Evolutionary conservation across 2,113 vertebrate genomes (phyloP).

Genomic region (Lutjanus erythropterus): DNA sequence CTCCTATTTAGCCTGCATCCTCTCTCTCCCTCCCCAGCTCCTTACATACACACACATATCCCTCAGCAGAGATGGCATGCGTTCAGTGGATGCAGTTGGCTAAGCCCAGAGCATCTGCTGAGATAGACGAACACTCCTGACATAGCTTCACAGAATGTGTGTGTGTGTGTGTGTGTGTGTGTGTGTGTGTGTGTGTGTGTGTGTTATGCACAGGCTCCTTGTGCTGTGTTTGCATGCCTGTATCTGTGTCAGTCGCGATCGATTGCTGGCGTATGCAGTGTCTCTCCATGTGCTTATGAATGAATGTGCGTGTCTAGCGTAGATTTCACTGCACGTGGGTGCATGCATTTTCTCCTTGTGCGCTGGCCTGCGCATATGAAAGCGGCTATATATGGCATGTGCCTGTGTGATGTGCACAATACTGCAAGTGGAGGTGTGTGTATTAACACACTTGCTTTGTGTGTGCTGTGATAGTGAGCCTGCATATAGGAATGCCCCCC

Average conservation of each 20-base stretch:
- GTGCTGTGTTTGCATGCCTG: slow-evolving; percentile 45
- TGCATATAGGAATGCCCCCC: slow-evolving; percentile 71
- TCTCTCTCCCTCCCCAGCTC: slow-evolving; percentile 48
- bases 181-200: slow-evolving; percentile 40
- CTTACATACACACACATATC: slow-evolving; percentile 11
- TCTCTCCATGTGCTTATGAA: slow-evolving; percentile 56
- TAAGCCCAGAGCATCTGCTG: slow-evolving; percentile 74
- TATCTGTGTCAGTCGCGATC: slow-evolving; percentile 41
- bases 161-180: slow-evolving; percentile 37
- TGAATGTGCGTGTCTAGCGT: slow-evolving; percentile 41
- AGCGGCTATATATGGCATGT: slow-evolving; percentile 14
- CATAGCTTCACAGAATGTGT: slow-evolving; percentile 62
- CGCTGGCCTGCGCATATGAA: slow-evolving; percentile 38
- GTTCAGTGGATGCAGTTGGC: slow-evolving; percentile 67
- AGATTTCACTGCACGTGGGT: slow-evolving; percentile 54
- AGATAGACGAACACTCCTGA: slow-evolving; percentile 68
- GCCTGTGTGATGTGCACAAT: slow-evolving; percentile 8
- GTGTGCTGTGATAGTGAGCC: slow-evolving; percentile 34
- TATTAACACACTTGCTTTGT: slow-evolving; percentile 36
- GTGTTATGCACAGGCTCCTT: slow-evolving; percentile 8
- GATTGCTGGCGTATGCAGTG: slow-evolving; percentile 73
- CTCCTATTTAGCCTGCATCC: slow-evolving; percentile 51
- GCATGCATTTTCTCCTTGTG: slow-evolving; percentile 13
- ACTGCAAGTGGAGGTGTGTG: slow-evolving; percentile 38
- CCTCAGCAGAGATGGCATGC: slow-evolving; percentile 67